phyloP scores from a whole-genome alignment of 2,888 invertebrate species.

The Nebria brevicollis region DNA sequence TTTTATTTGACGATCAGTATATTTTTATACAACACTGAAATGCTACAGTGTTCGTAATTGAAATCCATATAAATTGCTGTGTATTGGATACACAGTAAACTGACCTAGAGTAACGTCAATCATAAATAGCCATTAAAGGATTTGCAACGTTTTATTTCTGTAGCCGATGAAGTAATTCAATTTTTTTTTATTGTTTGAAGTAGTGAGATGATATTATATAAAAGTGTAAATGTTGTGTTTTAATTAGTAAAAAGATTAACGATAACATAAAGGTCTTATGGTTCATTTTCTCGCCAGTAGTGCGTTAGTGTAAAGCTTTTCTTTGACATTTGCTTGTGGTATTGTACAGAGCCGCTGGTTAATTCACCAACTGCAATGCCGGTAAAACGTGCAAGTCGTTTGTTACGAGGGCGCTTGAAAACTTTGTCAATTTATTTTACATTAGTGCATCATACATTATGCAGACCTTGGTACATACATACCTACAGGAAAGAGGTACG shows the following conservation, averaged over 20 bases:
- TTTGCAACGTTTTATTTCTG: background rate
- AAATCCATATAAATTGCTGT: slow-evolving; percentile 4
- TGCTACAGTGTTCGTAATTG: slow-evolving; percentile 10
- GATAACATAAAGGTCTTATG: slow-evolving; percentile 5
- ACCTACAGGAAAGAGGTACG: background rate
- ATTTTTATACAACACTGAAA: slow-evolving; percentile 13
- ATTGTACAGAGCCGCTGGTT: slow-evolving; percentile 31
- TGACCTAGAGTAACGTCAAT: background rate
- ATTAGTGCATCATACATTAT: slow-evolving; percentile 48
- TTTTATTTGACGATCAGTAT: slow-evolving; percentile 9
- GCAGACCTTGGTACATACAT: slow-evolving; percentile 20
- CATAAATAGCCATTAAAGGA: slow-evolving; percentile 9
- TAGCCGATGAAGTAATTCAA: background rate
- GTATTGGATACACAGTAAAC: background rate
- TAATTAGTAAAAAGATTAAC: background rate
- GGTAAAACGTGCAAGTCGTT: slow-evolving; percentile 46
- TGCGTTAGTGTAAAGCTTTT: slow-evolving; percentile 3
- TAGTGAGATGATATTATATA: background rate
- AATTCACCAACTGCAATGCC: slow-evolving; percentile 42
- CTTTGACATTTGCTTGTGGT: slow-evolving; percentile 3
- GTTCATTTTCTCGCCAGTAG: slow-evolving; percentile 3
- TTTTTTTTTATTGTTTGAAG: background rate
- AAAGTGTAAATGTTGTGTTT: background rate
- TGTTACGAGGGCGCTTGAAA: slow-evolving; percentile 43
- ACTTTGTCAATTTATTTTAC: slow-evolving; percentile 48